Percentiles rank a stretch among this genome's conserved stretches.
phyloP scores from a whole-genome alignment of 2,113 vertebrate species.

The Syrrhaptes paradoxus region DNA sequence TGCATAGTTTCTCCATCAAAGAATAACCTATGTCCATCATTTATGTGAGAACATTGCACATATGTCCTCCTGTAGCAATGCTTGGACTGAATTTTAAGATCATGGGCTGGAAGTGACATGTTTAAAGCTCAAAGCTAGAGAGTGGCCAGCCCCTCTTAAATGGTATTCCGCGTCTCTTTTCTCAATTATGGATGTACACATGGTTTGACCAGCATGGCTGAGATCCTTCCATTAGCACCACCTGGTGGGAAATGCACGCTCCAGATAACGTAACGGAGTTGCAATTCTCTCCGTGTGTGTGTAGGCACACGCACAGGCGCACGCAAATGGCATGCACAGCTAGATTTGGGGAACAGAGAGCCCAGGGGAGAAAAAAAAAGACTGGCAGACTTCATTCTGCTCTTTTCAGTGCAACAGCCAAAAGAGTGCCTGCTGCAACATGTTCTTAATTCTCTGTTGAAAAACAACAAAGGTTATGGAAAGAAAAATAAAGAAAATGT shows the following conservation, averaged over 20 bases:
- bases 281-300: neutral
- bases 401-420: neutral
- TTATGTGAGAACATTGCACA: neutral
- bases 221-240: neutral
- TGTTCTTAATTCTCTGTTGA: neutral
- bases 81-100: neutral
- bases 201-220: neutral
- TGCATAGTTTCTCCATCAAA: neutral
- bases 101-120: neutral
- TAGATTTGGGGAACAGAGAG: neutral
- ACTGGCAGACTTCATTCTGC: neutral
- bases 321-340: neutral
- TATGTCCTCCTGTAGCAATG: neutral
- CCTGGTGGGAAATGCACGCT: neutral
- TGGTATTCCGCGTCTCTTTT: neutral
- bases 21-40: neutral
- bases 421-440: neutral
- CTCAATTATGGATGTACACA: neutral
- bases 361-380: neutral
- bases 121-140: neutral
- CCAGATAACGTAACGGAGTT: neutral
- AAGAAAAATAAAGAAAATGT: neutral
- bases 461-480: neutral
- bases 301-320: neutral
- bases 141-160: neutral